Conservation (phyloP, 2,888 invertebrate species). For the Pristionchus japonicus region DNA sequence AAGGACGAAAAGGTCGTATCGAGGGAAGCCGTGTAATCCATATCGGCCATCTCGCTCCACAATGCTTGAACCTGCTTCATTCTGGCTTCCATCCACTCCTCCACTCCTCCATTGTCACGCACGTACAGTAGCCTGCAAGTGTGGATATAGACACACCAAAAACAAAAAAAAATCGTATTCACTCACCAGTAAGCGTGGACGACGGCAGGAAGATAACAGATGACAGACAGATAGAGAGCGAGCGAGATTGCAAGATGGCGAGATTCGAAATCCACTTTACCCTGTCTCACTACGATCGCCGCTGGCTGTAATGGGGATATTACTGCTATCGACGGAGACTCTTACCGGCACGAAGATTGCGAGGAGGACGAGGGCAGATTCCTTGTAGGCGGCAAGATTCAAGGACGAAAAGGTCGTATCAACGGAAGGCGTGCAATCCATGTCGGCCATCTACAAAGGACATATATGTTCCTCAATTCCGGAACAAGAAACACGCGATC, state of each 20-base stretch:
- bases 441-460: slow-evolving; percentile 6
- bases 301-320: slow-evolving; percentile 9
- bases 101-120: slow-evolving; percentile 31
- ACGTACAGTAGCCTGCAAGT: slow-evolving; percentile 22
- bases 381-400: neutral
- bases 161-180: neutral
- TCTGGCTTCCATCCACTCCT: slow-evolving; percentile 14
- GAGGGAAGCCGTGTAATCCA: neutral
- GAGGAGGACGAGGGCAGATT: neutral
- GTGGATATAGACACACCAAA: too few relatives aligned
- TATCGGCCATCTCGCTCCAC: slow-evolving; percentile 27
- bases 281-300: slow-evolving; percentile 25
- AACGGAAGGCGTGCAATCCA: neutral
- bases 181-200: slow-evolving; percentile 37
- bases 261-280: slow-evolving; percentile 38
- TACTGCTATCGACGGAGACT: neutral
- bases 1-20: neutral
- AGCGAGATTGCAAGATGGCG: slow-evolving; percentile 38
- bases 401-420: neutral
- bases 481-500: too few relatives aligned
- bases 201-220: slow-evolving; percentile 29
- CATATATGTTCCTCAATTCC: too few relatives aligned
- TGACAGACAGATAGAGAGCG: slow-evolving; percentile 23
- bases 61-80: neutral
- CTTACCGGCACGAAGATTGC: slow-evolving; percentile 10